Percentiles rank a stretch among this genome's conserved stretches.
Conservation (phyloP, 2,888 invertebrate species). For the Parascotia fuliginaria region DNA sequence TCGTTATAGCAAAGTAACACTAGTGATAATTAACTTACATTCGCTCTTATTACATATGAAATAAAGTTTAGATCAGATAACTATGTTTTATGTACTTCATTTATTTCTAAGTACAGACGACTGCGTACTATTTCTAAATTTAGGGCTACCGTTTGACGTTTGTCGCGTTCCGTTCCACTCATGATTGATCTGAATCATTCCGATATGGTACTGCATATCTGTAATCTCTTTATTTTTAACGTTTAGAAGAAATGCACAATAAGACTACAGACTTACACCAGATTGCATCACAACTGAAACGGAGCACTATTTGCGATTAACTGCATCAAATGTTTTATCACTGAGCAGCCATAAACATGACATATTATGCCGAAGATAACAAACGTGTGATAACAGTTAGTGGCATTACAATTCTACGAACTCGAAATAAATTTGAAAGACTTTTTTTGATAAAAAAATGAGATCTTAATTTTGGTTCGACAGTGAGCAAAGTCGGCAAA, state of each 20-base stretch:
- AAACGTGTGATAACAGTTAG: constrained; percentile 34
- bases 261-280: too few species aligned
- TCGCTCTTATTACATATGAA: constrained; percentile 75
- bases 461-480: constrained; percentile 82
- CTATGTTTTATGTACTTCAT: constrained; percentile 78
- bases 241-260: too few species aligned
- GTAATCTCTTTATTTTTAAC: too few species aligned
- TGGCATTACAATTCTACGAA: constrained; percentile 34
- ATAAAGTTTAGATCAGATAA: constrained; percentile 75
- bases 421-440: constrained; percentile 37
- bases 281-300: constrained; percentile 36
- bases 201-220: constrained; percentile 15
- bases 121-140: constrained; percentile 55
- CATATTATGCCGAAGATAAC: constrained; percentile 25
- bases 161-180: constrained; percentile 49
- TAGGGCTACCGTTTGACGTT: constrained; percentile 44
- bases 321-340: constrained; percentile 29
- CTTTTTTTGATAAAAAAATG: constrained; percentile 60
- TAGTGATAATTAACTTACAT: constrained; percentile 75
- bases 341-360: constrained; percentile 25
- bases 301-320: constrained; percentile 35
- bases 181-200: constrained; percentile 15
- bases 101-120: constrained; percentile 70
- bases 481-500: constrained; percentile 73
- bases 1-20: constrained; percentile 64